phyloP scores from a whole-genome alignment of 2,113 vertebrate species.

The Pelecanoides urinatrix region DNA sequence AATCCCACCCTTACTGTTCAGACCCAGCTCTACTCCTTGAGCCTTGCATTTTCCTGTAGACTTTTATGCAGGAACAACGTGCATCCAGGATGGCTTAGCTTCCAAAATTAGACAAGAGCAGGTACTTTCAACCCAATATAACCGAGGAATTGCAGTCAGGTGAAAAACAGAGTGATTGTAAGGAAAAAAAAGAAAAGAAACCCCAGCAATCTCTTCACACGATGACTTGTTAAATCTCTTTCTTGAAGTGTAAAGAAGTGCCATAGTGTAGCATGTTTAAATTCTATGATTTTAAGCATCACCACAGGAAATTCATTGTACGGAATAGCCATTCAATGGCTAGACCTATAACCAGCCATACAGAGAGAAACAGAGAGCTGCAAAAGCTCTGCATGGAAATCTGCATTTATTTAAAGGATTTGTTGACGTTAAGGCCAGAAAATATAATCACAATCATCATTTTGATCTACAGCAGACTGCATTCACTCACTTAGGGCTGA shows the following conservation, averaged over 20 bases:
- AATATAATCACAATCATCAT: not conserved
- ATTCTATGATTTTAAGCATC: not conserved
- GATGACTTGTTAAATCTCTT: not conserved
- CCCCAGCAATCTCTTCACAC: not conserved
- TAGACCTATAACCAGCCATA: not conserved
- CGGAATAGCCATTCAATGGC: not conserved
- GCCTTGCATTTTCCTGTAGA: not conserved
- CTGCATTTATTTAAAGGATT: not conserved
- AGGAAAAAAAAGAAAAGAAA: too few species aligned
- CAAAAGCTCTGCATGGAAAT: not conserved
- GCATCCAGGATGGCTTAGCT: not conserved
- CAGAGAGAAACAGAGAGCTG: not conserved
- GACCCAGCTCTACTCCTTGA: not conserved
- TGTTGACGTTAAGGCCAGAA: not conserved
- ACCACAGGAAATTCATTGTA: not conserved
- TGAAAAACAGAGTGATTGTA: not conserved
- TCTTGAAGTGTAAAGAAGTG: not conserved
- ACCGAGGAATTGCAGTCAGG: not conserved
- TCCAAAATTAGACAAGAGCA: not conserved
- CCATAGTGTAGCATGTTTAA: not conserved
- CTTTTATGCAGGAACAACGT: not conserved
- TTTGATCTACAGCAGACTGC: constrained; percentile 1
- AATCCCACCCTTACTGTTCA: not conserved
- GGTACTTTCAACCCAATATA: not conserved
- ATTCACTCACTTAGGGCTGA: not conserved